Percentiles rank a stretch among this genome's conserved stretches.
phyloP scores from a whole-genome alignment of 1,140 invertebrate species.

The Cotesia vestalis region DNA sequence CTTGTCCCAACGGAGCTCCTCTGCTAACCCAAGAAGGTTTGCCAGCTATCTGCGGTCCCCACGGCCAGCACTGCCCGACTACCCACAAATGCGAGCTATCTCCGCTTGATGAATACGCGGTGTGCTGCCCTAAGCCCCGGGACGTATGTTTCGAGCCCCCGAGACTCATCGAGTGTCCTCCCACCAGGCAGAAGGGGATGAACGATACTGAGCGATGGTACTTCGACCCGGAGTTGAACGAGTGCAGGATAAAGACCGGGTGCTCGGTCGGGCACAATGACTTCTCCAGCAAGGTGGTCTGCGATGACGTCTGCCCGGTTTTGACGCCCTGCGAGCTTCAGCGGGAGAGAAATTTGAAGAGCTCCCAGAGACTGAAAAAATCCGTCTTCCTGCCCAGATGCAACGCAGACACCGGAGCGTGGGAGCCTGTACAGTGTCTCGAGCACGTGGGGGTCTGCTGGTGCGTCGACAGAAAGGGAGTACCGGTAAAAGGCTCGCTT shows the following conservation, averaged over 20 bases:
- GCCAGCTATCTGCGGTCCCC: constrained; percentile 76
- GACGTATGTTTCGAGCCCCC: constrained; percentile 83
- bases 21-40: constrained; percentile 68
- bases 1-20: constrained; percentile 75
- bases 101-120: constrained; percentile 79
- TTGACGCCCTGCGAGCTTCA: constrained; percentile 82
- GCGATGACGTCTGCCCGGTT: constrained; percentile 83
- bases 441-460: constrained; percentile 83
- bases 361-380: constrained; percentile 74
- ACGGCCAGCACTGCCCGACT: constrained; percentile 78
- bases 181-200: constrained; percentile 40
- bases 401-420: constrained; percentile 75
- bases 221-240: constrained; percentile 81
- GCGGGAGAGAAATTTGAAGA: constrained; percentile 78
- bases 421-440: constrained; percentile 84
- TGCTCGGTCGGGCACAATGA: constrained; percentile 89
- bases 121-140: constrained; percentile 86
- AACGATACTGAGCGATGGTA: constrained; percentile 74
- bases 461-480: constrained; percentile 83
- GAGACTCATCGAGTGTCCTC: constrained; percentile 40
- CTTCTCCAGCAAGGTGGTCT: constrained; percentile 84
- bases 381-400: constrained; percentile 76
- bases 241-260: constrained; percentile 75
- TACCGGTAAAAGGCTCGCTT: constrained; percentile 80
- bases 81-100: constrained; percentile 85